Evolutionary conservation across 2,888 invertebrate species (phyloP).

Genomic region (Parthenolecanium corni): DNA sequence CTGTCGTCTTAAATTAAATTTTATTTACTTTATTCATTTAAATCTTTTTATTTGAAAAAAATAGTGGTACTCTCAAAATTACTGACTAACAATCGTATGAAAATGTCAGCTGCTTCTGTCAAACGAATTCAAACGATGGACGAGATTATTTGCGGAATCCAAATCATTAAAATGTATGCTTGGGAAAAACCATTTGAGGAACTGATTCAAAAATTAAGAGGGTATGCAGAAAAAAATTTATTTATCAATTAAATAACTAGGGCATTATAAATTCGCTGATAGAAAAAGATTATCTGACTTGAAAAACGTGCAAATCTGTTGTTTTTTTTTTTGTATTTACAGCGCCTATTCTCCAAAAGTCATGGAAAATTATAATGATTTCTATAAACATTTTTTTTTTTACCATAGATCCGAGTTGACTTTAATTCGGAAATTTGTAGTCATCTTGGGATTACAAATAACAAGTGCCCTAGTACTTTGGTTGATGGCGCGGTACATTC

Average conservation of each 20-base stretch:
- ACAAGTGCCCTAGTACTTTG: slow-evolving; percentile 56
- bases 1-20: too few species aligned
- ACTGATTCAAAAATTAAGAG: slow-evolving; percentile 53
- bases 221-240: too few species aligned
- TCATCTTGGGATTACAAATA: slow-evolving; percentile 46
- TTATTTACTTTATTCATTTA: too few species aligned
- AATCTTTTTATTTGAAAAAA: too few species aligned
- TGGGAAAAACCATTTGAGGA: slow-evolving; percentile 70
- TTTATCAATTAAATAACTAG: too few species aligned
- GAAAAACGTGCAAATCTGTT: too few species aligned
- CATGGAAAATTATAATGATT: too few species aligned
- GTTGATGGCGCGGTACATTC: slow-evolving; percentile 58
- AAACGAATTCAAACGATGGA: slow-evolving; percentile 78
- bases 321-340: too few species aligned
- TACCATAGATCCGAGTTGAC: slow-evolving; percentile 39
- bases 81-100: slow-evolving; percentile 1
- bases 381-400: background rate
- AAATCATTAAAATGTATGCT: slow-evolving; percentile 81
- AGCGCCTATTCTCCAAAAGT: too few species aligned
- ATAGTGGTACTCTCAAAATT: slow-evolving; percentile 14
- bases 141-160: slow-evolving; percentile 85
- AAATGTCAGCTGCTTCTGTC: slow-evolving; percentile 11
- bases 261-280: too few species aligned
- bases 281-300: too few species aligned
- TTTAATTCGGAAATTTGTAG: slow-evolving; percentile 50